phyloP scores from a whole-genome alignment of 1,140 invertebrate species.

The Dolichoris vasculosae region DNA sequence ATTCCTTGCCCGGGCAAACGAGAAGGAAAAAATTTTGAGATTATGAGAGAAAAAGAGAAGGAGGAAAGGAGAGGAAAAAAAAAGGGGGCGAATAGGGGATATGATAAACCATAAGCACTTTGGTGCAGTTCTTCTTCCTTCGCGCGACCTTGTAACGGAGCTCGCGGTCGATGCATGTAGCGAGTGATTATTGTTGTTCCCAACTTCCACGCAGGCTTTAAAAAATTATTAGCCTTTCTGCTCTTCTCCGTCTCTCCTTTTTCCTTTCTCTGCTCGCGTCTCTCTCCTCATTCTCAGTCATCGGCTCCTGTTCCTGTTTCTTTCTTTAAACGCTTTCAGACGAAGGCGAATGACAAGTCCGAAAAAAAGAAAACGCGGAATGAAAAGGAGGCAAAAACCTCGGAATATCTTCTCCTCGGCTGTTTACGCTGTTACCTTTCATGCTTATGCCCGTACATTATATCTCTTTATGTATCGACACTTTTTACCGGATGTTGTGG shows the following conservation, averaged over 20 bases:
- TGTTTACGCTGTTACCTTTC: slow-evolving; percentile 40
- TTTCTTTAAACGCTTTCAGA: not conserved
- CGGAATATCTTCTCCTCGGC: not conserved
- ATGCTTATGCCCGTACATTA: not conserved
- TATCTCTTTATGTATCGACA: slow-evolving; percentile 24
- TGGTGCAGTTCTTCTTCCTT: not conserved
- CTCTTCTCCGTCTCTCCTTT: not conserved
- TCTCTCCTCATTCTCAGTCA: no score
- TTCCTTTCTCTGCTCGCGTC: not conserved
- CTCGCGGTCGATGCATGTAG: not conserved
- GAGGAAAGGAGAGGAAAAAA: not conserved
- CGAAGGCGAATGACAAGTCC: slow-evolving; percentile 11
- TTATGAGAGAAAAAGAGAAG: slow-evolving; percentile 3
- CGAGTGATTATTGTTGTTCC: slow-evolving; percentile 43
- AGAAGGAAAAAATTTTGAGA: slow-evolving; percentile 29
- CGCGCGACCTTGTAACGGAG: slow-evolving; percentile 48
- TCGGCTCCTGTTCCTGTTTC: not conserved
- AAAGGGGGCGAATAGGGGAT: not conserved
- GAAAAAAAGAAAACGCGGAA: not conserved
- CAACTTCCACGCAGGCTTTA: not conserved
- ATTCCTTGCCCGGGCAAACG: slow-evolving; percentile 23
- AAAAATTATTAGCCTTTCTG: slow-evolving; percentile 26
- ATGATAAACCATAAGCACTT: slow-evolving; percentile 4
- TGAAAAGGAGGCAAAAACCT: slow-evolving; percentile 19
- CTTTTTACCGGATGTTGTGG: slow-evolving; percentile 42